Evolutionary conservation across 2,113 vertebrate species (phyloP).

Genomic region (Campylomormyrus numenius): DNA sequence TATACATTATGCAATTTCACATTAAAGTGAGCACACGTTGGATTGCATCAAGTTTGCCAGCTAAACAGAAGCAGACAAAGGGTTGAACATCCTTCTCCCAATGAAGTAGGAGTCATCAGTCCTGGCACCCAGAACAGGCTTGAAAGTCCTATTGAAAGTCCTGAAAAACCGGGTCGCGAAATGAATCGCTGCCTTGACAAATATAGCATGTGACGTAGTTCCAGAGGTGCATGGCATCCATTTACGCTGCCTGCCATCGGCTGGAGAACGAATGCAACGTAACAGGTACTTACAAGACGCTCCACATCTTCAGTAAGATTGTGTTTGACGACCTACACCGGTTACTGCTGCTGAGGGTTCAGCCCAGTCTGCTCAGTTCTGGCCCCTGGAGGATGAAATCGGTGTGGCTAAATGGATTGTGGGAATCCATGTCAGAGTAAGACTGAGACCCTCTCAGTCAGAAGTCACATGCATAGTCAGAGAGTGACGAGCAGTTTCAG

Average conservation of each 20-base stretch:
- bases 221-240: not conserved
- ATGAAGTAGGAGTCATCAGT: not conserved
- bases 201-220: not conserved
- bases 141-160: not conserved
- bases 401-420: not conserved
- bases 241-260: not conserved
- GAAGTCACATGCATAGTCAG: not conserved
- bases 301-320: slow-evolving; percentile 12
- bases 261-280: not conserved
- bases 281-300: not conserved
- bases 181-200: not conserved
- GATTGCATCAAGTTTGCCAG: not conserved
- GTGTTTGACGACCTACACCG: not conserved
- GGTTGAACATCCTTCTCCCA: not conserved
- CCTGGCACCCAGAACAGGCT: not conserved
- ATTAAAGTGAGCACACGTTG: not conserved
- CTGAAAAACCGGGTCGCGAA: not conserved
- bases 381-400: not conserved
- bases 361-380: not conserved
- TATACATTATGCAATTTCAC: not conserved
- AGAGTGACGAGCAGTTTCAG: not conserved
- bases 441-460: not conserved
- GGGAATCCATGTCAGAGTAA: not conserved
- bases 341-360: not conserved
- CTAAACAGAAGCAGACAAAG: not conserved